These are phyloP conservation scores for Minunthozetes semirufus DNA, from an alignment of 2,888 invertebrate species.

Conservation along the genomic window DNA sequence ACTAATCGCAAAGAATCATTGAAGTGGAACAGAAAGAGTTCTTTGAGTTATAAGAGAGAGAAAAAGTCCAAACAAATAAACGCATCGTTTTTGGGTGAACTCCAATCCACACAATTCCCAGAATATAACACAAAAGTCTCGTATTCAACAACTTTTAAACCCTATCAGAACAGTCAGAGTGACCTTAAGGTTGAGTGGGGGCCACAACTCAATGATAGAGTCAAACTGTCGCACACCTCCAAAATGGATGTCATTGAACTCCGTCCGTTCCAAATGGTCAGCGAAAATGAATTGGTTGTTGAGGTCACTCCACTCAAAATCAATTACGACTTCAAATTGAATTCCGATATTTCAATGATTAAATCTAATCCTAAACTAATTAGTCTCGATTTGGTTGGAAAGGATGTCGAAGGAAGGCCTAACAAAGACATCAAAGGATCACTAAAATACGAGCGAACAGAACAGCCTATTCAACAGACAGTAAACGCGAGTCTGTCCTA, in stretches of 20 bases:
- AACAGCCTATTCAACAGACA: conserved; percentile 19
- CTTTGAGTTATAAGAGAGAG: background rate
- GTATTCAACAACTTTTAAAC: background rate
- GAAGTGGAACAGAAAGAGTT: conserved; percentile 1
- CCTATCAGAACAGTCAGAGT: background rate
- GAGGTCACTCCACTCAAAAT: conserved; percentile 23
- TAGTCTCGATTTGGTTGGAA: conserved; percentile 12
- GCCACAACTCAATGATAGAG: background rate
- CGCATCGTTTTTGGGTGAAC: background rate
- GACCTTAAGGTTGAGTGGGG: background rate
- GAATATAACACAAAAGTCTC: background rate
- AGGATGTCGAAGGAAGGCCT: conserved; percentile 14
- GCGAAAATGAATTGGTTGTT: background rate
- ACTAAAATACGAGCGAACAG: conserved; percentile 10
- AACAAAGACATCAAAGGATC: conserved; percentile 3
- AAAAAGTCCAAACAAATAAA: background rate
- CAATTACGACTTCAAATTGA: conserved; percentile 27
- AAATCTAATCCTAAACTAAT: conserved; percentile 8
- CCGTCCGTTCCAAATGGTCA: conserved; percentile 29
- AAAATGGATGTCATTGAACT: conserved; percentile 33
- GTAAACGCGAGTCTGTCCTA: background rate
- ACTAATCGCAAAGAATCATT: background rate
- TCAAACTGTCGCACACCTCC: background rate
- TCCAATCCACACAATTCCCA: background rate
- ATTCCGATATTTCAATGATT: background rate